Conservation (phyloP, 2,113 vertebrate species). For the Notechis scutatus region DNA sequence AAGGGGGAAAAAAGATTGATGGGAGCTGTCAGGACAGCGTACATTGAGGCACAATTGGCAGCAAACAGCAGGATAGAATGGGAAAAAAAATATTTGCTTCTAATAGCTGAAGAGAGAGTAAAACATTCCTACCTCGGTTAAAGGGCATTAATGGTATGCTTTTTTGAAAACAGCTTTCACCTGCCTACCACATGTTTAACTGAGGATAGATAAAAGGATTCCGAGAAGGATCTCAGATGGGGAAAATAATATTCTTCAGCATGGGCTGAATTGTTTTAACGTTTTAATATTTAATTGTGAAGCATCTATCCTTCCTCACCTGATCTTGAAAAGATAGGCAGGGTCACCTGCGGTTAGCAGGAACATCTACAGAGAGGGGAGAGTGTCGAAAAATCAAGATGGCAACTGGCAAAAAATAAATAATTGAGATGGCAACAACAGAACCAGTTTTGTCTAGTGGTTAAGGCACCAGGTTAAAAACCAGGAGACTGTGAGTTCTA, state of each 20-base stretch:
- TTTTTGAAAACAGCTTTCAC: neutral
- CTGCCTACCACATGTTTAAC: neutral
- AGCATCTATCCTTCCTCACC: neutral
- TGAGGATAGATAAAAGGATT: neutral
- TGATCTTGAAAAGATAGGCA: neutral
- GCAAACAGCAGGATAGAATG: neutral
- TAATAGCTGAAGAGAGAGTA: neutral
- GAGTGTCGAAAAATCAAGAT: neutral
- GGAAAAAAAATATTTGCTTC: neutral
- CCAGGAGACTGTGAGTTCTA: neutral
- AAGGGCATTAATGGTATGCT: neutral
- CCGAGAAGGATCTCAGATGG: neutral
- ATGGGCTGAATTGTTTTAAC: neutral
- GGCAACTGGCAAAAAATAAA: neutral
- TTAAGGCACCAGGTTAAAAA: neutral
- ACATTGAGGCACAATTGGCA: neutral
- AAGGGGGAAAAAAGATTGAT: neutral
- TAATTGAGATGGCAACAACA: neutral
- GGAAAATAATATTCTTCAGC: neutral
- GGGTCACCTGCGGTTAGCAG: neutral
- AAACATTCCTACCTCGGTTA: neutral
- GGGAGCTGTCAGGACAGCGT: neutral
- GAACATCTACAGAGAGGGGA: neutral
- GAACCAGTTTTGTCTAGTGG: neutral
- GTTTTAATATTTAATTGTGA: neutral